Conservation (phyloP, 2,888 invertebrate genomes). For the Diaphora mendica region DNA sequence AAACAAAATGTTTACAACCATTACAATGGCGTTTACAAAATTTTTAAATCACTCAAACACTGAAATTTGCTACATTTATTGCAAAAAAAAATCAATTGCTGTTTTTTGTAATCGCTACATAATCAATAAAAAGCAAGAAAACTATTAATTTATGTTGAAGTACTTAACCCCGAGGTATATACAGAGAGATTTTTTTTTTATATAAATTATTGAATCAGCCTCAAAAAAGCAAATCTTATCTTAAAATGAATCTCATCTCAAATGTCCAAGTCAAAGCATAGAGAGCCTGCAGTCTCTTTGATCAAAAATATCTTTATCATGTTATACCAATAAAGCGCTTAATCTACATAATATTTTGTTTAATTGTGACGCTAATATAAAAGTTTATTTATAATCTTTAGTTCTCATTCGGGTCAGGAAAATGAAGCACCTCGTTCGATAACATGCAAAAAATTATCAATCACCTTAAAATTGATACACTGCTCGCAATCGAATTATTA, state of each 20-base stretch:
- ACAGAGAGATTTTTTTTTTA: too few relatives aligned
- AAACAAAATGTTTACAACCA: background rate
- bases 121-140: too few relatives aligned
- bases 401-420: background rate
- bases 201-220: too few relatives aligned
- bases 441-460: background rate
- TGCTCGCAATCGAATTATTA: background rate
- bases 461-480: background rate
- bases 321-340: background rate
- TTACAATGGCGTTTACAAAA: too few relatives aligned
- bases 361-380: background rate
- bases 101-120: too few relatives aligned
- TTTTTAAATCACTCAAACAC: too few relatives aligned
- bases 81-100: too few relatives aligned
- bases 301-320: background rate
- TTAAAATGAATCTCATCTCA: background rate
- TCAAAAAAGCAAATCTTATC: background rate
- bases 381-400: background rate
- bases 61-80: too few relatives aligned
- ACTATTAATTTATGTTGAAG: too few relatives aligned
- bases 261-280: background rate
- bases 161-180: too few relatives aligned
- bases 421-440: background rate
- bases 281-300: background rate
- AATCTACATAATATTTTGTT: background rate